Evolutionary conservation across 2,888 invertebrate genomes (phyloP).

Genomic region (Stenodema calcarata): DNA sequence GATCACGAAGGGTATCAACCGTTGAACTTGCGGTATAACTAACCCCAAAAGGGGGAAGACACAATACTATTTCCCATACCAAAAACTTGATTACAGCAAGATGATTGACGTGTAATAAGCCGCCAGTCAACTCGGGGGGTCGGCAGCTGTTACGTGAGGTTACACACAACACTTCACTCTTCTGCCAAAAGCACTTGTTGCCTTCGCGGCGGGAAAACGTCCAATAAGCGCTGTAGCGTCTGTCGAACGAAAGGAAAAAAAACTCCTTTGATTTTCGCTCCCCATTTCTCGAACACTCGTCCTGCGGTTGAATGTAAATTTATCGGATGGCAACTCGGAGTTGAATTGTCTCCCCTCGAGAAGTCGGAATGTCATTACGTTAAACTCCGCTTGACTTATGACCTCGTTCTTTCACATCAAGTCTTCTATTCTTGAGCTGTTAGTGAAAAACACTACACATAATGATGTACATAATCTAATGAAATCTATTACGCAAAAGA

Average conservation of each 20-base stretch:
- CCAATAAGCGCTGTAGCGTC: not conserved
- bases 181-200: conserved; percentile 43
- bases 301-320: not conserved
- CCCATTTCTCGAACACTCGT: not conserved
- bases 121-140: not conserved
- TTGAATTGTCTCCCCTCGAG: not conserved
- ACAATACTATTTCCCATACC: too few relatives aligned
- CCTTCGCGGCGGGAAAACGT: not conserved
- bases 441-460: too few relatives aligned
- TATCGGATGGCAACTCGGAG: not conserved
- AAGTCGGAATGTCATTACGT: not conserved
- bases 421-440: not conserved
- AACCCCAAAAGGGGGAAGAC: too few relatives aligned
- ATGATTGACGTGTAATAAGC: conserved; percentile 40
- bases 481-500: too few relatives aligned
- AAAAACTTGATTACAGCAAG: not conserved
- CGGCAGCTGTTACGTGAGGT: conserved; percentile 20
- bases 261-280: not conserved
- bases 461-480: too few relatives aligned
- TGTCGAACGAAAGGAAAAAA: not conserved
- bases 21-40: too few relatives aligned
- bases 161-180: not conserved
- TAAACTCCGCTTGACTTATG: not conserved
- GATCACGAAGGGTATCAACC: too few relatives aligned
- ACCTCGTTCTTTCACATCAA: not conserved